Base-by-base conservation (phyloP, 2,888 invertebrate species). In the Molorchus minor region DNA sequence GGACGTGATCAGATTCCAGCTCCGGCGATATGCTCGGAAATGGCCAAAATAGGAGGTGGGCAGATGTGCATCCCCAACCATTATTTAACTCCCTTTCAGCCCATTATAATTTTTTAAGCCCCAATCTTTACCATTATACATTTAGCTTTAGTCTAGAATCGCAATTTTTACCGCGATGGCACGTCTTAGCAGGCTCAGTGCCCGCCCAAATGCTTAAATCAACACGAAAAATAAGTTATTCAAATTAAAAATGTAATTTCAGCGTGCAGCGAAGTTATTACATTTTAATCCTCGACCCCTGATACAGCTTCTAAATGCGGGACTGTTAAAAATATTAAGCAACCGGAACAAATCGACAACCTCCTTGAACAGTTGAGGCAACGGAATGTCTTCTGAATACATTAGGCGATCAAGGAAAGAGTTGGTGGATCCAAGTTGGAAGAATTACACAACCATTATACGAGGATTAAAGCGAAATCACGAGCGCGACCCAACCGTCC, bases 81-180 rank as follows among this genome's bases (percentile, higher is more conserved):
- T 75, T 72, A 82, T 81, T 79, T 77, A 75, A 73, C 77, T 74
- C 75, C 33, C 77, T 72, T 77, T 77, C 77, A 73, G 75, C 70
- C 86, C 85, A 86, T 87, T 86, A 87, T 87, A 87, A 86, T 86
- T 87, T 87, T n/a, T 87, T 87, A 87, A 87, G 87, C 87, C 82
- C 86, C 87, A 86, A 86, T 86, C 86, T 86, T 85, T 84, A 84
- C 86, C 86, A 86, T 86, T 87, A 85, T 85, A 86, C 85, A 86
- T 85, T 86, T 86, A 86, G 86, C 86, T 86, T 86, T 86, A 85
- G 85, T 84, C 84, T 82, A 82, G 85, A 86, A 87, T 86, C 86
- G 86, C 86, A 87, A 86, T 87, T 87, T 87, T 87, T 87, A 84
- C 85, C 84, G 84, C 84, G 84, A 84, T 82, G 85, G 86, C 86